Percentiles rank a stretch among this genome's conserved stretches.
These are phyloP conservation scores for Pogoniulus pusillus DNA, from an alignment of 2,797 vertebrate genomes.

Conservation along the genomic window DNA sequence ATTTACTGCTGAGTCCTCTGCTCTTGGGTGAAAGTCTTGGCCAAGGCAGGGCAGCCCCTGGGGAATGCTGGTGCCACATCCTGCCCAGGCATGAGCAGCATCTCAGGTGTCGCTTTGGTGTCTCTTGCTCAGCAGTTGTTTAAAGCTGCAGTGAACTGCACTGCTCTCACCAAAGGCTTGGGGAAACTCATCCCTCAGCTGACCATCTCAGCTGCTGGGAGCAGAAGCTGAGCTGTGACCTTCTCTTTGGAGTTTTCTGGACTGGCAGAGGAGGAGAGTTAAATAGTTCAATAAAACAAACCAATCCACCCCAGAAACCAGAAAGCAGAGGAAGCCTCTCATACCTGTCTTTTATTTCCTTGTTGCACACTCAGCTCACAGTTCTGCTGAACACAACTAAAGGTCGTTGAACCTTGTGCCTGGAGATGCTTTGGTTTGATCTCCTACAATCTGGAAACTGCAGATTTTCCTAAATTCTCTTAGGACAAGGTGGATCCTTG, in stretches of 20 bases:
- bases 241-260: neutral
- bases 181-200: neutral
- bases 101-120: neutral
- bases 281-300: neutral
- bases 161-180: neutral
- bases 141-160: no score
- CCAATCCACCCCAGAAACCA: neutral
- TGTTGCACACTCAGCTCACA: neutral
- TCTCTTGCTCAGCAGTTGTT: no score
- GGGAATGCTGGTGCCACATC: neutral
- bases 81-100: rapidly evolving
- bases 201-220: neutral
- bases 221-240: neutral
- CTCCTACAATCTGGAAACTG: neutral
- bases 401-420: rapidly evolving
- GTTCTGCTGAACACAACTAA: neutral
- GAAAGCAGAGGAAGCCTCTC: neutral
- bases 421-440: neutral
- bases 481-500: neutral
- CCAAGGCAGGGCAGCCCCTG: neutral
- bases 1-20: neutral
- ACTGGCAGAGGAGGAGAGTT: neutral
- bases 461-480: neutral
- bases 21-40: neutral
- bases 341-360: neutral